phyloP scores from a whole-genome alignment of 2,888 invertebrate genomes.

The Limnephilus auricula region DNA sequence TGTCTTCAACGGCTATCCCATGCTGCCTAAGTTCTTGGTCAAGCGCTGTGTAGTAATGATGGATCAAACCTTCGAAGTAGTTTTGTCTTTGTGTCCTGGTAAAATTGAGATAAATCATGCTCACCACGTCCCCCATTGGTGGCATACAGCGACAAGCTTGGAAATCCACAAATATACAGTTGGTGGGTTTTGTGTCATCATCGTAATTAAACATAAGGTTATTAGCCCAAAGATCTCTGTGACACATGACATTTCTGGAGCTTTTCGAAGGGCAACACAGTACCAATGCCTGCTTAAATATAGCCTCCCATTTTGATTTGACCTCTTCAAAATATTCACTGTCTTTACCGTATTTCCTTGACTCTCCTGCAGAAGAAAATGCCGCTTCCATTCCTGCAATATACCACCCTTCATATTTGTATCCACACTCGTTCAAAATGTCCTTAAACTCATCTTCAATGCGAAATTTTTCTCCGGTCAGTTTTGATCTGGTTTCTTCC shows the following conservation, averaged over 20 bases:
- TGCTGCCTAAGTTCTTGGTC: slow-evolving; percentile 25
- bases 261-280: slow-evolving; percentile 52
- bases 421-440: slow-evolving; percentile 62
- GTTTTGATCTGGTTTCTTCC: slow-evolving; percentile 61
- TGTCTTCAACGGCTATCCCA: slow-evolving; percentile 45
- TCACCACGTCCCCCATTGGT: slow-evolving; percentile 70
- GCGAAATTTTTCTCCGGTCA: slow-evolving; percentile 51
- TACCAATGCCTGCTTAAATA: slow-evolving; percentile 49
- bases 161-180: slow-evolving; percentile 70
- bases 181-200: slow-evolving; percentile 59
- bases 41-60: slow-evolving; percentile 57
- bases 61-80: slow-evolving; percentile 36
- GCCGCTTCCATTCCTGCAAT: slow-evolving; percentile 69
- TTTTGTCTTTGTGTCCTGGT: slow-evolving; percentile 59
- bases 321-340: slow-evolving; percentile 25
- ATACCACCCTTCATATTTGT: slow-evolving; percentile 56
- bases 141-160: slow-evolving; percentile 71
- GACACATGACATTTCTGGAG: slow-evolving; percentile 67
- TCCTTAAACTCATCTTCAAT: slow-evolving; percentile 64
- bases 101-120: slow-evolving; percentile 70
- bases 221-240: slow-evolving; percentile 68
- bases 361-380: slow-evolving; percentile 65
- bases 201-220: slow-evolving; percentile 68
- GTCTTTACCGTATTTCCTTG: slow-evolving; percentile 52
- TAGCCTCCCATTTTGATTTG: slow-evolving; percentile 37